Conservation (phyloP, 2,797 vertebrate genomes). For the Gymnopithys bicolor region DNA sequence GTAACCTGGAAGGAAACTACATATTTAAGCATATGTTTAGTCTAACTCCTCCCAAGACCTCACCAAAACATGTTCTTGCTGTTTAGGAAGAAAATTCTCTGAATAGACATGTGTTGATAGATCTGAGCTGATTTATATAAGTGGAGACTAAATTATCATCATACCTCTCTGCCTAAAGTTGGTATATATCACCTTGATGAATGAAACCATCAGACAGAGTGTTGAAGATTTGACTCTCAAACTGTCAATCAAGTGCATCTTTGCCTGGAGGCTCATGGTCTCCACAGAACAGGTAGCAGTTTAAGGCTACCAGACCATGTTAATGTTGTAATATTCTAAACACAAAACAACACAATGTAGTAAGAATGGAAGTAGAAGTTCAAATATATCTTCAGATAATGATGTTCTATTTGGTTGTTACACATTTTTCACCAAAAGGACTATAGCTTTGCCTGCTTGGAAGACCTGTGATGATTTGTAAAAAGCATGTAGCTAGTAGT, state of each 20-base stretch:
- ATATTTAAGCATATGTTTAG: neutral
- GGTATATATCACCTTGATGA: neutral
- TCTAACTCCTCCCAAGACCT: neutral
- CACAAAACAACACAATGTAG: neutral
- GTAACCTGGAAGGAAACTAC: neutral
- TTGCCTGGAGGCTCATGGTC: neutral
- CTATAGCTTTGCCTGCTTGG: neutral
- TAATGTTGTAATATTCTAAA: neutral
- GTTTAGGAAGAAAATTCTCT: neutral
- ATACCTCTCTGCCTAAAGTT: neutral
- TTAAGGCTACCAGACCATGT: neutral
- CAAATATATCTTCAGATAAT: neutral
- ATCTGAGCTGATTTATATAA: neutral
- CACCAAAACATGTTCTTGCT: neutral
- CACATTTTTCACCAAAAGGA: neutral
- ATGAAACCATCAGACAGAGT: neutral
- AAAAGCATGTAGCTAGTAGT: neutral
- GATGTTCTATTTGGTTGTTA: neutral
- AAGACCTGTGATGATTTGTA: neutral
- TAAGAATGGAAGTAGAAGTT: neutral
- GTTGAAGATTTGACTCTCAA: neutral
- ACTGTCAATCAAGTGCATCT: neutral
- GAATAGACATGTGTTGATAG: neutral
- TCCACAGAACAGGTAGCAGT: neutral
- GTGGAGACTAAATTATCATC: neutral